Conservation (phyloP, 2,888 invertebrate species). For the Hoplodrina ambigua region DNA sequence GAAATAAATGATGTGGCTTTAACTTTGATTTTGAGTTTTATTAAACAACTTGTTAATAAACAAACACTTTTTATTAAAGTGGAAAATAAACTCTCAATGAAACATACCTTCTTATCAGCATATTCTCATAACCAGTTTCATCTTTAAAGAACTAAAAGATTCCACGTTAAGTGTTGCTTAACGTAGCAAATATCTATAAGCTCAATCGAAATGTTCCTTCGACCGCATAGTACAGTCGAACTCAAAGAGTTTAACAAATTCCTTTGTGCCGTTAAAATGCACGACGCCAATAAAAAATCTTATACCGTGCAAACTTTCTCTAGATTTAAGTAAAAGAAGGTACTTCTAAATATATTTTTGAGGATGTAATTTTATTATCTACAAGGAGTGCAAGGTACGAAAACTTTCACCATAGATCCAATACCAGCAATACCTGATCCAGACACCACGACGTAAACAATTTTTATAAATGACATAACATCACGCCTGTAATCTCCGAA, state of each 20-base stretch:
- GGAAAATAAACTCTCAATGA: not conserved
- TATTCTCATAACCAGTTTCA: not conserved
- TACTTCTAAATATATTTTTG: too few relatives aligned
- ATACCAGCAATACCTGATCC: too few relatives aligned
- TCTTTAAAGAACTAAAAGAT: not conserved
- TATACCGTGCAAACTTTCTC: constrained; percentile 38
- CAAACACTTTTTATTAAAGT: not conserved
- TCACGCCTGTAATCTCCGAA: too few relatives aligned
- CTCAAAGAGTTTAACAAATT: constrained; percentile 56
- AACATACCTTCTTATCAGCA: not conserved
- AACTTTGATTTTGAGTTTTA: too few relatives aligned
- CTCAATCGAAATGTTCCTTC: constrained; percentile 36
- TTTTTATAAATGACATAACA: not conserved
- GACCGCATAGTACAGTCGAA: constrained; percentile 30
- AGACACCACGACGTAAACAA: too few relatives aligned
- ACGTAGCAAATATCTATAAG: constrained; percentile 26
- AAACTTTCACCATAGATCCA: too few relatives aligned
- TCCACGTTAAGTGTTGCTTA: constrained; percentile 9
- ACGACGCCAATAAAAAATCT: constrained; percentile 62
- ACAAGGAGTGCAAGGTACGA: too few relatives aligned
- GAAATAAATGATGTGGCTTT: too few relatives aligned
- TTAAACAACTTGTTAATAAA: not conserved
- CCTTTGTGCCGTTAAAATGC: constrained; percentile 61
- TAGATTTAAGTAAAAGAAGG: constrained; percentile 25
- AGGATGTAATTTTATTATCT: too few relatives aligned